These are phyloP conservation scores for Phyllopteryx taeniolatus DNA, from an alignment of 2,113 vertebrate genomes.

Conservation along the genomic window DNA sequence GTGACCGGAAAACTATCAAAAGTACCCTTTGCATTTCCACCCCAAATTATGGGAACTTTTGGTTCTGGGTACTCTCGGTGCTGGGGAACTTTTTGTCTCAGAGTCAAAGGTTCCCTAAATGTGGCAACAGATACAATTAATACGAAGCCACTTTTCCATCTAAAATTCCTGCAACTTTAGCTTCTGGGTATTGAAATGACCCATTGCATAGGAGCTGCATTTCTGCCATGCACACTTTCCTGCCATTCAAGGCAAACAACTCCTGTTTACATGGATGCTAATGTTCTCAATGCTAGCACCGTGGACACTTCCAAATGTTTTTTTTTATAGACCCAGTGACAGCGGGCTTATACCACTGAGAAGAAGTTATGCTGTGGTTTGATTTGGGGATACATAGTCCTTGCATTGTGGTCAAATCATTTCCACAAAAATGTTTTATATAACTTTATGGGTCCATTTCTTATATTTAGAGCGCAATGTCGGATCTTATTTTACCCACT, in stretches of 20 bases:
- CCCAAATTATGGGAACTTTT: too few species aligned
- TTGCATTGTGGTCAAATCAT: neutral
- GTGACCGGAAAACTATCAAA: too few species aligned
- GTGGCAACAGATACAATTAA: neutral
- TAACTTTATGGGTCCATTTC: constrained; percentile 1
- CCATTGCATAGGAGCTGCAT: too few species aligned
- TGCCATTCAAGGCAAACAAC: neutral
- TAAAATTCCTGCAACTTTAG: neutral
- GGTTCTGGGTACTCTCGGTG: too few species aligned
- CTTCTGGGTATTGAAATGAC: too few species aligned
- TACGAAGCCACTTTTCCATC: neutral
- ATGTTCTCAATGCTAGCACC: neutral
- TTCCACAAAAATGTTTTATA: constrained; percentile 2
- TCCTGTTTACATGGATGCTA: neutral
- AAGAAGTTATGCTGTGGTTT: constrained; percentile 1
- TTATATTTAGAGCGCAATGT: neutral
- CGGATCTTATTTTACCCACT: constrained; percentile 3
- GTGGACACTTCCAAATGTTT: neutral
- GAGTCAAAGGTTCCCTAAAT: neutral
- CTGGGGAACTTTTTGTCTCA: neutral
- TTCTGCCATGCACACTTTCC: neutral
- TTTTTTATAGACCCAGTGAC: neutral
- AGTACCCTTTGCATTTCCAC: too few species aligned
- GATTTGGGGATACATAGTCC: neutral
- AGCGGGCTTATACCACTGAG: neutral